Evolutionary conservation across 2,113 vertebrate species (phyloP), one percentile per base, ranked within the genome.

Genomic region (Tachysurus fulvidraco): DNA sequence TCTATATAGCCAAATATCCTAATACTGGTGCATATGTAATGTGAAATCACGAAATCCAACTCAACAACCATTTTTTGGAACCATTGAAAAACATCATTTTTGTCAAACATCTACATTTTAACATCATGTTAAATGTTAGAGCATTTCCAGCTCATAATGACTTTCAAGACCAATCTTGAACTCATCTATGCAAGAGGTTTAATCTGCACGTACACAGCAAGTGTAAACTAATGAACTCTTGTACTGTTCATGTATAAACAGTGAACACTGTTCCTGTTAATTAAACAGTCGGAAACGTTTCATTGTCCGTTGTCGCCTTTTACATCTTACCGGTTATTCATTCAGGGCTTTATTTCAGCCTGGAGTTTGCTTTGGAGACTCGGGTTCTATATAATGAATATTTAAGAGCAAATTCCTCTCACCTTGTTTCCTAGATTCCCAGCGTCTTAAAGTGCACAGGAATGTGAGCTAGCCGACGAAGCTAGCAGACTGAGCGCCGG

Each of bases 401-500:
- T 50, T n/a, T 50, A 76, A 52, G 3, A 1, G 73, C 44, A 50
- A 50, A 16, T 23, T 62, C 13, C 25, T 83, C 81, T 83, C 60
- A 83, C 81, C 81, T 83, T 83, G 25, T 60, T 6, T 36, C 8
- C 11, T 41, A 19, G 41, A 19, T 65, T 50, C 50, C 41, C 81
- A 36, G 36, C 83, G 67, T 74, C 21, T 74, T 28, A 57, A 69
- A 84, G 88, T 87, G 81, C 82, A 76, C 76, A 84, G 88, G 88
- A 87, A 89, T 83, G 88, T 36, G 60, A 65, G 44, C 60, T 83
- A 52, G 81, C 60, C 81, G 60, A 28, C 5, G n/a, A 16, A 28
- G 60, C 60, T 65, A 50, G 74, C 73, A 3, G 52, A 5, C 21
- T 81, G 55, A n/a, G 55, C 83, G 71, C 23, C 83, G 36, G 7